Percentiles rank a stretch among this genome's conserved stretches.
Conservation (phyloP, 35 echinoderm and acorn worm species). For the Apostichopus californicus region DNA sequence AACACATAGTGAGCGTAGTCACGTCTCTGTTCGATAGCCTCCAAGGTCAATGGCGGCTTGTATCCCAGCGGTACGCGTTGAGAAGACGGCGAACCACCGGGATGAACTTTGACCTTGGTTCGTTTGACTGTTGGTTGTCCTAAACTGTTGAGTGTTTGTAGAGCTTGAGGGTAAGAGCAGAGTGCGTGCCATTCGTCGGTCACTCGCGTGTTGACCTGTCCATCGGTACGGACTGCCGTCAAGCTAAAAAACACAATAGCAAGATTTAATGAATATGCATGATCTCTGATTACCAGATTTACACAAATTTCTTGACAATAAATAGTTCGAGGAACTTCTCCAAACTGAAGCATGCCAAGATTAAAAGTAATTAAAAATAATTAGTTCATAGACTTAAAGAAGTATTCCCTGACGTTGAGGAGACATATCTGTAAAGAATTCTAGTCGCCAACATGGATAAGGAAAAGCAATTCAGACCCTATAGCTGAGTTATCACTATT, state of each 20-base stretch:
- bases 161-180: conserved; percentile 72
- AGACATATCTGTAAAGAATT: too few relatives aligned
- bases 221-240: background rate
- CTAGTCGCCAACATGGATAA: too few relatives aligned
- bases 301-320: too few relatives aligned
- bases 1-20: conserved; percentile 87
- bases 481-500: too few relatives aligned
- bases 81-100: conserved; percentile 68
- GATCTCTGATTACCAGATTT: too few relatives aligned
- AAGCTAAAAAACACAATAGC: background rate
- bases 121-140: conserved; percentile 59
- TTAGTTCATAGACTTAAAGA: too few relatives aligned
- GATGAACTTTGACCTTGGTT: conserved; percentile 78
- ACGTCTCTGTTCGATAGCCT: conserved; percentile 84
- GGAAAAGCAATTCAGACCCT: too few relatives aligned
- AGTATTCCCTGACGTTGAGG: too few relatives aligned
- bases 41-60: conserved; percentile 51
- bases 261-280: background rate
- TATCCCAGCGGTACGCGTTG: conserved; percentile 73
- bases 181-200: conserved; percentile 72
- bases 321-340: too few relatives aligned
- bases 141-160: conserved; percentile 56
- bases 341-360: too few relatives aligned
- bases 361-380: too few relatives aligned
- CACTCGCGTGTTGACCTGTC: background rate